phyloP scores from a whole-genome alignment of 2,113 vertebrate genomes.

The Ailurus styani region DNA sequence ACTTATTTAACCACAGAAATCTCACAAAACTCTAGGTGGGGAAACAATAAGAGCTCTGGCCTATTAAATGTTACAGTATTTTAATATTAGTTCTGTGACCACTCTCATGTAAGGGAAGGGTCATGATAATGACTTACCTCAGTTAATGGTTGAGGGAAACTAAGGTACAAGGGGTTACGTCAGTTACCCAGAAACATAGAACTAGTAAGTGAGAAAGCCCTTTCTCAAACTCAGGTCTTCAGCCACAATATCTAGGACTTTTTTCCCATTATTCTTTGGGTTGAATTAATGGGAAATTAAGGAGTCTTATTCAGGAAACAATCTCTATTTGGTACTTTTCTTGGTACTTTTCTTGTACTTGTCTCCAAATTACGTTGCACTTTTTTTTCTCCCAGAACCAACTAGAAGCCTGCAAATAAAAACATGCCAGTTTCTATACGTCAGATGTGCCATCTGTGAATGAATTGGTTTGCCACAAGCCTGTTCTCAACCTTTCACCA shows the following conservation, averaged over 20 bases:
- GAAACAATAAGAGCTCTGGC: neutral
- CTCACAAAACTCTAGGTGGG: neutral
- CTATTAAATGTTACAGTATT: neutral
- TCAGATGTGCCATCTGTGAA: neutral
- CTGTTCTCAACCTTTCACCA: neutral
- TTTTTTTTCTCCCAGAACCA: neutral
- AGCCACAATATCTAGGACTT: neutral
- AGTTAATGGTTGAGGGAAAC: neutral
- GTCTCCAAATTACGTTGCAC: neutral
- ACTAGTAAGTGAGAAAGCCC: neutral
- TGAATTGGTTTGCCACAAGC: neutral
- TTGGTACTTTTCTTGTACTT: neutral
- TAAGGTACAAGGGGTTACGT: neutral
- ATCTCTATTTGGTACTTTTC: neutral
- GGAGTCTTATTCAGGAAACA: neutral
- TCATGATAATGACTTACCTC: neutral
- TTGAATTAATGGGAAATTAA: neutral
- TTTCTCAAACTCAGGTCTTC: neutral
- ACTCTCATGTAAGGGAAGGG: neutral
- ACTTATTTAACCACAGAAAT: neutral
- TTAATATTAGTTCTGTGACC: neutral
- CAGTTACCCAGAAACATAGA: neutral
- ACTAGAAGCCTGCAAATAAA: neutral
- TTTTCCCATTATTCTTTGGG: neutral
- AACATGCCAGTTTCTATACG: neutral